Percentiles rank a stretch among this genome's conserved stretches.
phyloP scores from a whole-genome alignment of 2,888 invertebrate genomes.

The Polia nebulosa region DNA sequence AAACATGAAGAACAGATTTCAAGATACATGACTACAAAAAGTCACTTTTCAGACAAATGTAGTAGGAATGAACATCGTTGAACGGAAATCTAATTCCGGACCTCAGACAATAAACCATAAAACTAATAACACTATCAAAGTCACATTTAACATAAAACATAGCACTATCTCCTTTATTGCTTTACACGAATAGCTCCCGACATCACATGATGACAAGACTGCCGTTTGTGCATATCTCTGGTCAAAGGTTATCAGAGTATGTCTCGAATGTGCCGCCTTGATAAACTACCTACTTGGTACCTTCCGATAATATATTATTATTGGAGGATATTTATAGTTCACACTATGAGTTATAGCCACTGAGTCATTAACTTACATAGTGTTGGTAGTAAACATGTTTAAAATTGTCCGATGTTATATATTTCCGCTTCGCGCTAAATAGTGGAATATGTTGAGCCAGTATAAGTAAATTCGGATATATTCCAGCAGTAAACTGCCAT shows the following conservation, averaged over 20 bases:
- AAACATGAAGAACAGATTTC: not conserved
- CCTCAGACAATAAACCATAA: conserved; percentile 34
- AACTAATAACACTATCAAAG: conserved; percentile 12
- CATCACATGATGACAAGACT: conserved; percentile 41
- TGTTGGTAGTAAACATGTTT: conserved; percentile 18
- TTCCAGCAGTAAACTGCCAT: no score
- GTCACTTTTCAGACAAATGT: no score
- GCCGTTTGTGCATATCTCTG: conserved; percentile 53
- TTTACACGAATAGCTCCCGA: conserved; percentile 28
- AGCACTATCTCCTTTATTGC: conserved; percentile 36
- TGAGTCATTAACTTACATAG: conserved; percentile 20
- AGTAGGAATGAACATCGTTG: not conserved
- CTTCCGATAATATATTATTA: conserved; percentile 32
- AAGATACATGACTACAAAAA: not conserved
- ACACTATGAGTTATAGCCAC: conserved; percentile 11
- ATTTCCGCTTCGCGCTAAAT: not conserved
- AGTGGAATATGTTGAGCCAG: not conserved
- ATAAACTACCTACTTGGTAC: conserved; percentile 52
- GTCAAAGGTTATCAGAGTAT: conserved; percentile 59
- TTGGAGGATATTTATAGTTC: conserved; percentile 19
- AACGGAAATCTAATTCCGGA: conserved; percentile 22
- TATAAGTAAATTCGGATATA: no score
- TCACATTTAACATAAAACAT: conserved; percentile 36
- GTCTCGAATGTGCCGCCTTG: conserved; percentile 64
- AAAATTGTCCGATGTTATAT: not conserved